Evolutionary conservation across 2,888 invertebrate species (phyloP), one percentile per base, ranked within the genome.

Genomic region (Eustalomyia histrio): DNA sequence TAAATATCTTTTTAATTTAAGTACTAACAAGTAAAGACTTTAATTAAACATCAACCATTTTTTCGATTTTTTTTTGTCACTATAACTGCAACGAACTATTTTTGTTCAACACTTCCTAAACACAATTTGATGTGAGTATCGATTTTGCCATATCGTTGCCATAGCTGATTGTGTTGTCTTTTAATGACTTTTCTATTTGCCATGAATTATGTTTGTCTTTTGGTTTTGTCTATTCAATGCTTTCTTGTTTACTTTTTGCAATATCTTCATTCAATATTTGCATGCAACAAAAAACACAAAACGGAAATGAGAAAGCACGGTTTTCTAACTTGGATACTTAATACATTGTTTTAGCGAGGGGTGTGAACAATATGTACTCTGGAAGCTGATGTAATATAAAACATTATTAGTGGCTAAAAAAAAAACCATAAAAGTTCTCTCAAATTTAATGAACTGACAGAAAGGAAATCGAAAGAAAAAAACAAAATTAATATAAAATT

Each of bases 181-280:
- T 63, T 50, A 24, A 16, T 63, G 63, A 33, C 58, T 35, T 58
- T 58, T 35, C 33, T 35, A 58, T 58, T 58, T 58, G 35, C 29
- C 60, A 50, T 63, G 63, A 63, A 63, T 63, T 50, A 63, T 63
- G 63, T 63, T 43, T 50, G 47, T 14, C 29, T 63, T 63, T 47
- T 63, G 63, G 63, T 47, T 63, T 50, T 55, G 14, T 47, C 43
- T 47, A n/a, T 5, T n/a, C 43, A 47, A n/a, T n/a, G n/a, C 43
- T 47, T 6, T 47, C 6, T 14, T 47, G 43, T 47, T 5, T n/a
- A 6, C n/a, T 47, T 6, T 47, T n/a, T 47, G 43, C 43, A 6
- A n/a, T n/a, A 47, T 47, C 4, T 39, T 0, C 12, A 47, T n/a
- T 43, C 14, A 14, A n/a, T n/a, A n/a, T n/a, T n/a, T 47, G 43